Percentiles rank a stretch among this genome's conserved stretches.
Conservation (phyloP, 2,113 vertebrate species). For the Apus apus region DNA sequence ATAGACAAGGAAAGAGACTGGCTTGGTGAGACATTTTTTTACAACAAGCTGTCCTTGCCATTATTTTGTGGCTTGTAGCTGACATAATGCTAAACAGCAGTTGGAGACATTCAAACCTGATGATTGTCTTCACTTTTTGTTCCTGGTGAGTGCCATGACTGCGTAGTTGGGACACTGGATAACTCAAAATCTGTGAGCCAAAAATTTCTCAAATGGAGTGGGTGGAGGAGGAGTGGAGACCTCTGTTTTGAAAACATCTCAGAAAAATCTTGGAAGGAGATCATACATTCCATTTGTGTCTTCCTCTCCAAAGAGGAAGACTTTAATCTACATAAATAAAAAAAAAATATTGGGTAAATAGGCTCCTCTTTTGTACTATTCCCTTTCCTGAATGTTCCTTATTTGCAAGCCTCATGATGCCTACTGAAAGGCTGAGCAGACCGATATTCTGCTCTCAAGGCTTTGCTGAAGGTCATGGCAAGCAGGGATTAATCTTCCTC, state of each 20-base stretch:
- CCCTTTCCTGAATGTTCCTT: not conserved
- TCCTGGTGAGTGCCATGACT: not conserved
- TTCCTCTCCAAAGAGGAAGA: constrained; percentile 59
- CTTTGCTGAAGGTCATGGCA: not conserved
- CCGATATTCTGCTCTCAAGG: not conserved
- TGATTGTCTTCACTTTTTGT: not conserved
- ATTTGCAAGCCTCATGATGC: not conserved
- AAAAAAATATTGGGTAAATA: constrained; percentile 45
- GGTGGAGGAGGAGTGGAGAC: not conserved
- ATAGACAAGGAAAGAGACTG: not conserved
- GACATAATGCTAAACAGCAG: not conserved
- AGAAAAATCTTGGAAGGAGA: constrained; percentile 53
- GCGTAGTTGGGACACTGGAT: not conserved
- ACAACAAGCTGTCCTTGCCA: not conserved
- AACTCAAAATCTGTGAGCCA: not conserved
- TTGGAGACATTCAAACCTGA: not conserved
- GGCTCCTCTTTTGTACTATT: not conserved
- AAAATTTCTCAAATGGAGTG: not conserved
- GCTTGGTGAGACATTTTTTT: not conserved
- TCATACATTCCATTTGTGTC: constrained; percentile 31
- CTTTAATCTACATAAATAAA: constrained; percentile 58
- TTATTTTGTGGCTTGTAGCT: not conserved
- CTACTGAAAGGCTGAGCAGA: not conserved
- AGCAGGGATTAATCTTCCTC: not conserved
- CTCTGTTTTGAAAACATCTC: not conserved